phyloP scores from a whole-genome alignment of 2,888 invertebrate genomes.

The Netelia melanura region DNA sequence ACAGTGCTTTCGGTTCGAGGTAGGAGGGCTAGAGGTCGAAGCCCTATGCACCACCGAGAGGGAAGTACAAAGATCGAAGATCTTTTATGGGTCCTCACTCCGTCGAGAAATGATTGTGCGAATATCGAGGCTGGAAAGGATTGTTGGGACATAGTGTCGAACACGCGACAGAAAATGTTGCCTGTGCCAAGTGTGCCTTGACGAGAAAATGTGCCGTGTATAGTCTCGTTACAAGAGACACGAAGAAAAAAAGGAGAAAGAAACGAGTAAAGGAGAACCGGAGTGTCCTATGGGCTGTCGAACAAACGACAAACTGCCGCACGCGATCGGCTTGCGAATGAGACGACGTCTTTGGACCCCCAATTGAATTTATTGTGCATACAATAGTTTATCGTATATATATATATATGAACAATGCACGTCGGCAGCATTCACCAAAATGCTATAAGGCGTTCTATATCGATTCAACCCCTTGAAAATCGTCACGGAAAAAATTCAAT shows the following conservation, averaged over 20 bases:
- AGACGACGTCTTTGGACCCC: conserved; percentile 27
- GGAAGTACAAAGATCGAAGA: neutral
- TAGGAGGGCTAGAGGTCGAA: neutral
- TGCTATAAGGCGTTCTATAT: too few relatives aligned
- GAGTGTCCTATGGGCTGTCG: conserved; percentile 7
- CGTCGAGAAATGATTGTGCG: neutral
- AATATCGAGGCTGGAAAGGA: conserved; percentile 1
- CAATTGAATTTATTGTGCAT: conserved; percentile 31
- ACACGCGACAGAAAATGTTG: conserved; percentile 7
- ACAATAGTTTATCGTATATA: conserved; percentile 19
- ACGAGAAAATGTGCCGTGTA: conserved; percentile 31
- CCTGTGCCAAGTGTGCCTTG: conserved; percentile 47
- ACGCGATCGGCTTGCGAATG: conserved; percentile 57
- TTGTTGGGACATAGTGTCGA: conserved; percentile 17
- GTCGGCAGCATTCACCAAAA: too few relatives aligned
- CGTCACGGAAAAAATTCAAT: too few relatives aligned
- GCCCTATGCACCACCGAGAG: neutral
- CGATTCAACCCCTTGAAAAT: too few relatives aligned
- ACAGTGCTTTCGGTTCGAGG: neutral
- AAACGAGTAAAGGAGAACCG: neutral
- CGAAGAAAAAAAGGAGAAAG: neutral
- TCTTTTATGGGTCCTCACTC: neutral
- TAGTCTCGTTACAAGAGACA: conserved; percentile 28
- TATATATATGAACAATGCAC: neutral
- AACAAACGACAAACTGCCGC: conserved; percentile 57